A percentile compares a stretch with the other conserved stretches of the same genome.
Evolutionary conservation across 2,113 vertebrate genomes (phyloP).

Genomic region (Petrocephalus microphthalmus): DNA sequence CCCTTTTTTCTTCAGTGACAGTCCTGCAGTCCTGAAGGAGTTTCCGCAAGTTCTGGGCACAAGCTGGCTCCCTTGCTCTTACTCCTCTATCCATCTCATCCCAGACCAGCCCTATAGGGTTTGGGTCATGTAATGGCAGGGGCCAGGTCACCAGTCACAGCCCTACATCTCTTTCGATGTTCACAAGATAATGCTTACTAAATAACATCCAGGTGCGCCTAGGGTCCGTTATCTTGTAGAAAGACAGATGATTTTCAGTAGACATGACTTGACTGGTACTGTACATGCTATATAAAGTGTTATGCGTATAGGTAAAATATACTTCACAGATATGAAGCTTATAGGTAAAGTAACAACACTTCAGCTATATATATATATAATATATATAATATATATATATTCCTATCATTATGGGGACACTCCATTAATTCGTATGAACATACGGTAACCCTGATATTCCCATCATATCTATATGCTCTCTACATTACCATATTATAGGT

Average conservation of each 20-base stretch:
- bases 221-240: not conserved
- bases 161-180: not conserved
- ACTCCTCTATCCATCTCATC: not conserved
- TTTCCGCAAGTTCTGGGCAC: not conserved
- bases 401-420: too few species aligned
- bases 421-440: too few species aligned
- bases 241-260: not conserved
- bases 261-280: not conserved
- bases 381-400: too few species aligned
- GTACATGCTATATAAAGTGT: not conserved
- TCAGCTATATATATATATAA: not conserved
- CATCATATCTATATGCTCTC: too few species aligned
- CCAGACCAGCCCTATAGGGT: too few species aligned
- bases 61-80: not conserved
- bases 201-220: not conserved
- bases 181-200: not conserved
- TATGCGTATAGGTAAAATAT: not conserved
- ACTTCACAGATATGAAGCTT: not conserved
- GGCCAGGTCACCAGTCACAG: not conserved
- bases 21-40: not conserved
- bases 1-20: not conserved
- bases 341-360: not conserved
- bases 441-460: too few species aligned
- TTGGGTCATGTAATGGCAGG: too few species aligned
- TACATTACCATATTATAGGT: too few species aligned